Conservation (phyloP, 1,140 invertebrate species). For the Globodera ellingtonae region DNA sequence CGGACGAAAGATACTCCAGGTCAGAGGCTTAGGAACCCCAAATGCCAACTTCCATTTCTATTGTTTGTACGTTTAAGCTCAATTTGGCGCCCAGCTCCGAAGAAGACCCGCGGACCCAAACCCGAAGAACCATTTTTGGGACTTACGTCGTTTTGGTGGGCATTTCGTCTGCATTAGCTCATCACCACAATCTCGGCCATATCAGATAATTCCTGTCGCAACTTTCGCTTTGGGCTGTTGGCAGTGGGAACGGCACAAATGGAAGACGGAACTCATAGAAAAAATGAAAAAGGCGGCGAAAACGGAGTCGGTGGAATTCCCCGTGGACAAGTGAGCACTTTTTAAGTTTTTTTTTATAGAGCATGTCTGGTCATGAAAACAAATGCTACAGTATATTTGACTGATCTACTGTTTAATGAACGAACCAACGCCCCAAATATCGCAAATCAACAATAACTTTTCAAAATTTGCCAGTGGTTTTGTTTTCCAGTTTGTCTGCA, state of each 20-base stretch:
- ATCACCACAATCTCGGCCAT: background rate
- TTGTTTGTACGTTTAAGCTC: background rate
- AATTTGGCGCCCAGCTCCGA: background rate
- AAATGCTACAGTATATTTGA: background rate
- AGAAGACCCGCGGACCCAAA: background rate
- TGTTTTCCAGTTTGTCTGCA: background rate
- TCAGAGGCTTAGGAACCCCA: too few species aligned
- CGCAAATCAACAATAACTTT: too few species aligned
- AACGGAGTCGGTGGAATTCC: constrained; percentile 17
- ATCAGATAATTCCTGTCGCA: constrained; percentile 17
- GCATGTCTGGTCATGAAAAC: background rate
- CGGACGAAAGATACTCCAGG: too few species aligned
- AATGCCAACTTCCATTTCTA: too few species aligned
- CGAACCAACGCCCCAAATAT: too few species aligned
- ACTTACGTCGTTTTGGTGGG: background rate
- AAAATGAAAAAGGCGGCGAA: background rate
- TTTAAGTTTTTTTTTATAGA: background rate
- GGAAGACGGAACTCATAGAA: constrained; percentile 31
- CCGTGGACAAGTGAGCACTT: constrained; percentile 16
- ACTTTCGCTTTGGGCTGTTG: constrained; percentile 34
- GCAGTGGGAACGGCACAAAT: constrained; percentile 31
- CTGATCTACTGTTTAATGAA: too few species aligned
- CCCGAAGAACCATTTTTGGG: background rate
- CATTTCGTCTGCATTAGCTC: background rate
- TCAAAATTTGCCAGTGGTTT: background rate